Conservation (phyloP, 2,113 vertebrate species). For the Acrocephalus arundinaceus region DNA sequence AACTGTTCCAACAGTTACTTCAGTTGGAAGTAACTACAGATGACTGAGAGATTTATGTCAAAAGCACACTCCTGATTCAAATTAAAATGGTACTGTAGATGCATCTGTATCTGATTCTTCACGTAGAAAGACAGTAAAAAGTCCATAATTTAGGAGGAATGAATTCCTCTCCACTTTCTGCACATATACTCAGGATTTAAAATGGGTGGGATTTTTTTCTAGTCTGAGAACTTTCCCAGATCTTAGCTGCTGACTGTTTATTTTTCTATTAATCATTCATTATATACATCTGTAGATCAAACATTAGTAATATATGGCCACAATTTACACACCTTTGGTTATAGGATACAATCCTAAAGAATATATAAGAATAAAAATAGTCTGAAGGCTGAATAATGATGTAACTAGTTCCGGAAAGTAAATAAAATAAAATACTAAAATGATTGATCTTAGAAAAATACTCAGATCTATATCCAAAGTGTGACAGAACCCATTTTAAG, state of each 20-base stretch:
- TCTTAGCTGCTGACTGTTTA: neutral
- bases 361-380: neutral
- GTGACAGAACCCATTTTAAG: neutral
- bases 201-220: neutral
- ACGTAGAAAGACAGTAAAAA: neutral
- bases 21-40: neutral
- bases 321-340: neutral
- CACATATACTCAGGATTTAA: neutral
- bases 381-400: neutral
- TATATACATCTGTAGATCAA: neutral
- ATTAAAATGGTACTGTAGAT: neutral
- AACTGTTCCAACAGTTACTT: too few species aligned
- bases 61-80: neutral
- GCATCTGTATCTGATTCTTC: neutral
- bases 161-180: neutral
- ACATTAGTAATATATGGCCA: neutral
- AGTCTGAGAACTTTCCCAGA: neutral
- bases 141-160: neutral
- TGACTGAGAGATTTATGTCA: neutral
- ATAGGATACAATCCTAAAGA: neutral
- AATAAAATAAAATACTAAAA: neutral
- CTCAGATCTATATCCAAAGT: neutral
- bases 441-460: neutral
- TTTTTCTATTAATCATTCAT: neutral
- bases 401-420: neutral